Evolutionary conservation across 2,888 invertebrate genomes (phyloP).

Genomic region (Cephonodes hylas): DNA sequence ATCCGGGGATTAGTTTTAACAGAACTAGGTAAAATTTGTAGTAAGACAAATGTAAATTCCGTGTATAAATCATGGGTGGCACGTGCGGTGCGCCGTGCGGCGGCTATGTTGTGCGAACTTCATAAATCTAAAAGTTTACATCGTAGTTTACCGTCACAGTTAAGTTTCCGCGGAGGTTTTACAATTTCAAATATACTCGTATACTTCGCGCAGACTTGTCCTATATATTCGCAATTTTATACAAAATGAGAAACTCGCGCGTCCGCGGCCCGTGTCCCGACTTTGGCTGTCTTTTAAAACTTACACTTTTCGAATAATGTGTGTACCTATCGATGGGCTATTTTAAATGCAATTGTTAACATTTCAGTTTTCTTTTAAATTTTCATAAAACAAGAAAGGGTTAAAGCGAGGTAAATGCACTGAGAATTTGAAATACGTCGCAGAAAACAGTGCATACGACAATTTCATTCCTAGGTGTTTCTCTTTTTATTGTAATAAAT

Average conservation of each 20-base stretch:
- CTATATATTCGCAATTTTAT: neutral
- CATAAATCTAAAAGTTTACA: slow-evolving; percentile 65
- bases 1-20: slow-evolving; percentile 38
- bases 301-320: neutral
- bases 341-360: neutral
- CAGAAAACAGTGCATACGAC: no score
- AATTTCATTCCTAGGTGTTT: no score
- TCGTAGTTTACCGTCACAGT: slow-evolving; percentile 54
- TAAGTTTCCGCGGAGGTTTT: slow-evolving; percentile 50
- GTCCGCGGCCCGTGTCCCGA: neutral
- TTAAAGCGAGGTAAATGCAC: no score
- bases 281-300: neutral
- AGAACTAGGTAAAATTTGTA: slow-evolving; percentile 35
- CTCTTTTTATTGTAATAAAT: no score
- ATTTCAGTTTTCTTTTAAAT: neutral
- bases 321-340: neutral
- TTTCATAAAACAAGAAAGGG: no score
- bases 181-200: slow-evolving; percentile 46
- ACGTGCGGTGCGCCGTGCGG: slow-evolving; percentile 38
- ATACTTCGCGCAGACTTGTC: slow-evolving; percentile 3
- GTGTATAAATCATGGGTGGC: slow-evolving; percentile 49
- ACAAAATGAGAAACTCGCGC: neutral
- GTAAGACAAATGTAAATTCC: slow-evolving; percentile 48
- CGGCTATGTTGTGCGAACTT: slow-evolving; percentile 40
- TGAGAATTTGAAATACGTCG: no score